These are phyloP conservation scores for Sphaerophoria taeniata DNA, from an alignment of 2,888 invertebrate species.

Conservation along the genomic window DNA sequence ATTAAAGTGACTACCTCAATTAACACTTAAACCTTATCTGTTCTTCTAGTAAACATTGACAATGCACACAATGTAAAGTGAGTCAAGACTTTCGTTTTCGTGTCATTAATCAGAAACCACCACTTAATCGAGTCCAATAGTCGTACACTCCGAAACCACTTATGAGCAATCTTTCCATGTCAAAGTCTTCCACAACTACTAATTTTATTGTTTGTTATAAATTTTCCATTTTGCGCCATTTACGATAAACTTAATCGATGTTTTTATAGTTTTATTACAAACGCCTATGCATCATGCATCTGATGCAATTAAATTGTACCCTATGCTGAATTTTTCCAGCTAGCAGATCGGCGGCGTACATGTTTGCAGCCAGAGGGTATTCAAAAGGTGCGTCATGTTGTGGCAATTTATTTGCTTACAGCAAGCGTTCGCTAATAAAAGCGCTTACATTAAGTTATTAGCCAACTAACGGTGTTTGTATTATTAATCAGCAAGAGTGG, in stretches of 20 bases:
- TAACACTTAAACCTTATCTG: background rate
- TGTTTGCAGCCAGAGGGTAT: background rate
- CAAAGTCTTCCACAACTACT: background rate
- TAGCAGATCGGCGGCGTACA: background rate
- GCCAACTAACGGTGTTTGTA: background rate
- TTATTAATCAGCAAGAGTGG: background rate
- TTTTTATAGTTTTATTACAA: background rate
- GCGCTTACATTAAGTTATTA: background rate
- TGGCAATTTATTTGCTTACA: background rate
- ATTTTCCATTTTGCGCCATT: background rate
- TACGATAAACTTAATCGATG: background rate
- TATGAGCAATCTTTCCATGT: background rate
- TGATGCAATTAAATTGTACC: background rate
- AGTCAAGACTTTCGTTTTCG: background rate
- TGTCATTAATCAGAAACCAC: background rate
- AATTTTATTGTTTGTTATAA: background rate
- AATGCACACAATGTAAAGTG: background rate
- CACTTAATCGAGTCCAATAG: background rate
- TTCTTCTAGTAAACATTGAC: background rate
- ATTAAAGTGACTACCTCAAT: background rate
- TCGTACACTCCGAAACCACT: background rate
- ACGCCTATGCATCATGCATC: background rate
- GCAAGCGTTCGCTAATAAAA: background rate
- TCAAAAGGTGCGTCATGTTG: background rate
- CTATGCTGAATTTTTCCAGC: background rate